Conservation (phyloP, 2,113 vertebrate species). For the Triplophysa siluroides region DNA sequence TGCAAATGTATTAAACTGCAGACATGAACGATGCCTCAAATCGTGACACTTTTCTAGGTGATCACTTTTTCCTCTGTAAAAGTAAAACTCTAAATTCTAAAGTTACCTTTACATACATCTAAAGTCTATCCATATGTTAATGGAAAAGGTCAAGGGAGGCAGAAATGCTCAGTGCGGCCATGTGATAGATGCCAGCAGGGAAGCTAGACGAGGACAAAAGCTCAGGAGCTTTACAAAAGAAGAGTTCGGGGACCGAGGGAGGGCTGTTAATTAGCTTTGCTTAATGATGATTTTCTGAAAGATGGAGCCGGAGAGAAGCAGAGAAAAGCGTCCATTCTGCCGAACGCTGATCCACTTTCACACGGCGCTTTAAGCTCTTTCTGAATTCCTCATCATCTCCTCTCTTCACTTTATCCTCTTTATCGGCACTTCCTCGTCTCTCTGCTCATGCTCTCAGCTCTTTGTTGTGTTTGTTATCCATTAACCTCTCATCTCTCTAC, state of each 20-base stretch:
- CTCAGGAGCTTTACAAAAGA: neutral
- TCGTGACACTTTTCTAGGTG: too few relatives aligned
- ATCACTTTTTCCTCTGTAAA: too few relatives aligned
- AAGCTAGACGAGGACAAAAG: slow-evolving; percentile 36
- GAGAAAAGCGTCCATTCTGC: neutral
- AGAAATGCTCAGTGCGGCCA: neutral
- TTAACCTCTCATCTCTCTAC: slow-evolving; percentile 43
- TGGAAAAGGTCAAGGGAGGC: slow-evolving; percentile 13
- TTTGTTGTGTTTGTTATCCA: slow-evolving; percentile 41
- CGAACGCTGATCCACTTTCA: slow-evolving; percentile 25
- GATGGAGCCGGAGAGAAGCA: neutral
- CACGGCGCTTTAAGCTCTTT: slow-evolving; percentile 26
- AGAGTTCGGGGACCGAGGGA: slow-evolving; percentile 15
- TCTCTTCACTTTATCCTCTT: slow-evolving; percentile 30
- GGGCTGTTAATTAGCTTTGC: slow-evolving; percentile 22
- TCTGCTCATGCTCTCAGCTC: slow-evolving; percentile 21
- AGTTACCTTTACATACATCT: neutral
- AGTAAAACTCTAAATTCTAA: too few relatives aligned
- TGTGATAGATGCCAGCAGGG: slow-evolving; percentile 30
- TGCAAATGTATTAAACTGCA: too few relatives aligned
- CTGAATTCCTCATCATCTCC: slow-evolving; percentile 15
- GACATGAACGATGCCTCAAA: too few relatives aligned
- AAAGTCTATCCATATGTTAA: neutral
- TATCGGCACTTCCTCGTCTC: slow-evolving; percentile 14
- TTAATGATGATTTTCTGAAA: slow-evolving; percentile 48